Base-by-base conservation (phyloP, 2,797 vertebrate species). In the Phoeniculus purpureus region DNA sequence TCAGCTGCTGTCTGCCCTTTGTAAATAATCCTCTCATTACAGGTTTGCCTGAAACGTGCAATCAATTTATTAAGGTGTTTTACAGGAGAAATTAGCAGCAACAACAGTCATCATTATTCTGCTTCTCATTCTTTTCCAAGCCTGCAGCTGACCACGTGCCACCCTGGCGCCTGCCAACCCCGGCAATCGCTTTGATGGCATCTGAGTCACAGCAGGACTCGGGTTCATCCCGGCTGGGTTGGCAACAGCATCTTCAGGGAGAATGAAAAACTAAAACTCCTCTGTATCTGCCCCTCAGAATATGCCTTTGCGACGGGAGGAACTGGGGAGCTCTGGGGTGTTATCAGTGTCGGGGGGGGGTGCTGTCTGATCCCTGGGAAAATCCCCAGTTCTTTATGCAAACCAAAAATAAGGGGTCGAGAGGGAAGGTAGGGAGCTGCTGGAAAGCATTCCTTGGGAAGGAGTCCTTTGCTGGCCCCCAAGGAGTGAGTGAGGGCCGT, bases 21-120 rank as follows among this genome's bases (percentile, higher is more conserved):
- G 74, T 80, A 88, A 92, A 85, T 72, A 85, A 90, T 73, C 31
- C 54, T 73, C 32, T 90, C 86, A 90, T 90, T 59, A 86, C 34
- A 66, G 62, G 45, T 66, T 81, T 92, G 43, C 55, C 72, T 10
- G 8, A 87, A 90, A 83, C 60, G 85, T 67, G 59, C 19, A 66
- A 90, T 86, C 58, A 70, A 60, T 94, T 95, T 94, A 95, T 94
- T 83, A 74, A 64, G 74, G 48, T 45, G 26, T 93, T 91, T 96
- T 87, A 45, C 45, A 84, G 90, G 66, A 55, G 68, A 92, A 90
- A 93, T 87, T 92, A 90, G 21, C 86, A 92, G 87, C 76, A 93
- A 83, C 56, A 90, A 84, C 87, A 64, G 86, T 31, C 1, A 0
- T 75, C 90, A 88, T 88, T 94, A 90, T 78, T 77, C 85, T 73